Evolutionary conservation across 2,888 invertebrate genomes (phyloP).

Genomic region (Criorhina ranunculi): DNA sequence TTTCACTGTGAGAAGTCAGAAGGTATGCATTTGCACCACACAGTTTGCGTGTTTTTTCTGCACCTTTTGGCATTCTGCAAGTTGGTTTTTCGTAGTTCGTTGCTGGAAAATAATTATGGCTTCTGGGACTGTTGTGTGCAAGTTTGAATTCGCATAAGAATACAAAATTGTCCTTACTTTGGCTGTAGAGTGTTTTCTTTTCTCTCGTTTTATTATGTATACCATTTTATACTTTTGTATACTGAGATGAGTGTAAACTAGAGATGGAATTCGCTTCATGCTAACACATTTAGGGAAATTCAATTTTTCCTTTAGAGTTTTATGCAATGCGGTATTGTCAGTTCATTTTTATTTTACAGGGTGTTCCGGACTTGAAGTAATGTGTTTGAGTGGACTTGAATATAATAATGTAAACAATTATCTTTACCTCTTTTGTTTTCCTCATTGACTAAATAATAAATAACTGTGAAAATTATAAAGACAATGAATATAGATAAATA

Average conservation of each 20-base stretch:
- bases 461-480: too few species aligned
- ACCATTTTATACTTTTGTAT: constrained; percentile 16
- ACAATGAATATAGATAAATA: too few species aligned
- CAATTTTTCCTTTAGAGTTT: constrained; percentile 51
- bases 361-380: constrained; percentile 26
- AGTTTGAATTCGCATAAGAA: constrained; percentile 60
- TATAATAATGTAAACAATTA: not conserved
- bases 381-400: constrained; percentile 4
- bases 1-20: constrained; percentile 46
- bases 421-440: too few species aligned
- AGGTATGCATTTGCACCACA: constrained; percentile 48
- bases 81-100: constrained; percentile 45
- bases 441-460: too few species aligned
- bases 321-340: constrained; percentile 63
- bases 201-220: constrained; percentile 22
- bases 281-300: constrained; percentile 55
- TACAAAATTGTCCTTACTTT: constrained; percentile 61
- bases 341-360: constrained; percentile 46
- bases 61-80: constrained; percentile 37
- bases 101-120: constrained; percentile 71
- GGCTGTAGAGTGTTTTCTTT: constrained; percentile 49
- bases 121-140: constrained; percentile 61
- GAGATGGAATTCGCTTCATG: constrained; percentile 30
- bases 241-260: constrained; percentile 15
- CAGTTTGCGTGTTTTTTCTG: constrained; percentile 38